These are phyloP conservation scores for Chaenocephalus aceratus DNA, from an alignment of 2,113 vertebrate species.

Conservation along the genomic window DNA sequence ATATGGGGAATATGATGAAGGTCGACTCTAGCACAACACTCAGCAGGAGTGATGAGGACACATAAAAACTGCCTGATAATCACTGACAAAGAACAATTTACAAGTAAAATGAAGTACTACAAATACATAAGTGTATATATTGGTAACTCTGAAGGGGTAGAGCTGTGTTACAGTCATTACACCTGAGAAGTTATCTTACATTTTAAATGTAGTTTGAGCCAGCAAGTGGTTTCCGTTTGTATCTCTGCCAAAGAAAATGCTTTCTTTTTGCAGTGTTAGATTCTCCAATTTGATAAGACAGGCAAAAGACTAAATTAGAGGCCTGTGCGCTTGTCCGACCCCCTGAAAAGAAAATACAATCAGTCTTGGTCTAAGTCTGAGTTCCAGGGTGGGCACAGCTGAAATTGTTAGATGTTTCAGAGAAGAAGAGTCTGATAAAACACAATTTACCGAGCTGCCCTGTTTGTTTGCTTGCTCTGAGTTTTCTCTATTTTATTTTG, in stretches of 20 bases:
- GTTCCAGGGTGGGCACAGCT: not conserved
- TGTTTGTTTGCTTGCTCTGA: not conserved
- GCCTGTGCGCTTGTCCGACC: slow-evolving; percentile 28
- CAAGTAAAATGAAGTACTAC: not conserved
- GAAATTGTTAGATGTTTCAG: not conserved
- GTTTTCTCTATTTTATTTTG: too few relatives aligned
- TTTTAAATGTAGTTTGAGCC: slow-evolving; percentile 37
- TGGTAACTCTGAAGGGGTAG: not conserved
- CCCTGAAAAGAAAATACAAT: slow-evolving; percentile 11
- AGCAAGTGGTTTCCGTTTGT: slow-evolving; percentile 41
- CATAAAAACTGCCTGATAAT: not conserved
- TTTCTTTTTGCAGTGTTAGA: slow-evolving; percentile 37
- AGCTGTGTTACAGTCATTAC: slow-evolving; percentile 32
- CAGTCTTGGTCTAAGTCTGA: not conserved
- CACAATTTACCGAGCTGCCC: not conserved
- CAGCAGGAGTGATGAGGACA: not conserved
- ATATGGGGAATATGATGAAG: slow-evolving; percentile 6
- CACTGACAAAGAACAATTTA: too few relatives aligned
- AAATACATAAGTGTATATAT: not conserved
- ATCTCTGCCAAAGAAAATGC: slow-evolving; percentile 31
- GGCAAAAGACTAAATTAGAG: slow-evolving; percentile 36
- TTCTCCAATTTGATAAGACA: slow-evolving; percentile 40
- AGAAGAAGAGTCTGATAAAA: not conserved
- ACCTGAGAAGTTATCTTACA: slow-evolving; percentile 30
- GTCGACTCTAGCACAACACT: slow-evolving; percentile 1